Evolutionary conservation across 2,797 vertebrate genomes (phyloP), one percentile per base, ranked within the genome.

Genomic region (Pitangus sulphuratus): DNA sequence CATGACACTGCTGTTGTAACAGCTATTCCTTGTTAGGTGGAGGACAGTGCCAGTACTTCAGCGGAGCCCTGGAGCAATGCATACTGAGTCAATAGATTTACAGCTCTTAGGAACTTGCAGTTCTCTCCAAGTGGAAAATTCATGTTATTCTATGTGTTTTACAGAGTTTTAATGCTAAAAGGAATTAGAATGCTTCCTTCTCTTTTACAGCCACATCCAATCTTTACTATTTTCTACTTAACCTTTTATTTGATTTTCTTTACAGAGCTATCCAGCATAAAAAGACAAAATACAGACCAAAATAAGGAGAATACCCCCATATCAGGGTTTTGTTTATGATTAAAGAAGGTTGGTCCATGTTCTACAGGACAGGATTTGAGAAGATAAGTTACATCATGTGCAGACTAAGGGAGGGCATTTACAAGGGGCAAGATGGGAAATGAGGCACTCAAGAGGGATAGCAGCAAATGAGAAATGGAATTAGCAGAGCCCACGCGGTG

Each of bases 81-180:
- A 19, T 37, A 51, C 26, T 65, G 39, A 84, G 84, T 26, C 16
- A 3, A 61, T 48, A 22, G 22, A 94, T 79, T 93, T 88, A 79
- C 86, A 84, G 66, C 62, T 77, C 51, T 89, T 51, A 39, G 64
- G 68, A 95, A 64, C 82, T 62, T 58, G 39, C 30, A 77, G 78
- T 80, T 86, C 53, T 5, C 11, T 95, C 37, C 71, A 77, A 92
- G 56, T 65, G 87, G 87, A 94, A 96, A 94, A 92, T 39, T 47
- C 24, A 35, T 68, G 81, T 85, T 95, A 77, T 83, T 87, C 31
- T 83, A 47, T 79, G 64, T 74, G 31, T 70, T 95, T 72, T 79
- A 76, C 56, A 70, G 37, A 66, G 66, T 89, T 76, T 77, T 26
- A 18, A 37, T 39, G 54, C 47, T 76, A 65, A 71, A 81, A 87